These are phyloP conservation scores for Aythya baeri DNA, from an alignment of 2,113 vertebrate genomes.

Conservation along the genomic window DNA sequence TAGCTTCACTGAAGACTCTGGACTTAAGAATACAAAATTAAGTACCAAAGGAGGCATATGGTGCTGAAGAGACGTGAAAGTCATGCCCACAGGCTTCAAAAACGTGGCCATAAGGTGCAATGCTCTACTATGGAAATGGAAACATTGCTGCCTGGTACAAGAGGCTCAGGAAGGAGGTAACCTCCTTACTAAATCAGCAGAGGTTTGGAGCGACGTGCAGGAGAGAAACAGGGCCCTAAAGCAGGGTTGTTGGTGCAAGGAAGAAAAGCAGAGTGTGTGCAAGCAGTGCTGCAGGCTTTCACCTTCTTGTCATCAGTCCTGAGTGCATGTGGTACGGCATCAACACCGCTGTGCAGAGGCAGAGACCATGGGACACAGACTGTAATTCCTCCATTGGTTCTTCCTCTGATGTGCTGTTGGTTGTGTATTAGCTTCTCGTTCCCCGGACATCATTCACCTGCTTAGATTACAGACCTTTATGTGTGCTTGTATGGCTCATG, in stretches of 20 bases:
- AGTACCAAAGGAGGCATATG: neutral
- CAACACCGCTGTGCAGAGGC: accelerated
- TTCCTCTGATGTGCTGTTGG: neutral
- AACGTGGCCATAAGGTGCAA: neutral
- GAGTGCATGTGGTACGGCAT: no score
- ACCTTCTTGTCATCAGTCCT: neutral
- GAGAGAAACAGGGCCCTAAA: neutral
- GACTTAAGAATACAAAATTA: neutral
- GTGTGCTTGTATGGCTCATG: neutral
- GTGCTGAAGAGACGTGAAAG: neutral
- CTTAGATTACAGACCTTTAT: neutral
- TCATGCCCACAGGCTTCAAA: neutral
- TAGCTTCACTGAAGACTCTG: neutral
- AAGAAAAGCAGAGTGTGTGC: neutral
- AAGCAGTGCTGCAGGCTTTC: neutral
- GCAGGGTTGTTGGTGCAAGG: neutral
- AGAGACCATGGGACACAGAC: neutral
- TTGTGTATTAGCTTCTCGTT: neutral
- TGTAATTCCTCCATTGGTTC: neutral
- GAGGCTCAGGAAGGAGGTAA: neutral
- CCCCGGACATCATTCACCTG: neutral
- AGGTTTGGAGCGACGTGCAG: accelerated
- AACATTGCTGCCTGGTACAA: neutral
- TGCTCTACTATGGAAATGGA: neutral
- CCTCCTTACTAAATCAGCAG: neutral